Evolutionary conservation across 2,888 invertebrate species (phyloP).

Genomic region (Scaptomyza polygonia): DNA sequence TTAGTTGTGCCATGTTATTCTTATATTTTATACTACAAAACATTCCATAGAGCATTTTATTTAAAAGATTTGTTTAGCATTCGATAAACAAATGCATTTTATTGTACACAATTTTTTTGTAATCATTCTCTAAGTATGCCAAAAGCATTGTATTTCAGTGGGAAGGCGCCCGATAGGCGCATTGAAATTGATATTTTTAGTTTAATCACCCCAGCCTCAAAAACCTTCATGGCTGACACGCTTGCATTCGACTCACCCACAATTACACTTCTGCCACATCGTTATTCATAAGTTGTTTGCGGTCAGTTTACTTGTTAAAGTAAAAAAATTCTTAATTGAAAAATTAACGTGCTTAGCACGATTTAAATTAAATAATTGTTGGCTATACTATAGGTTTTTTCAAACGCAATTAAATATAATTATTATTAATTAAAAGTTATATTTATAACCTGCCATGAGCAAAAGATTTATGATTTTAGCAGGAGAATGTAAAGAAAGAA

Average conservation of each 20-base stretch:
- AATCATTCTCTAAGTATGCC: constrained; percentile 23
- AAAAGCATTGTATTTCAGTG: constrained; percentile 15
- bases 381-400: constrained; percentile 22
- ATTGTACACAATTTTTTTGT: neutral
- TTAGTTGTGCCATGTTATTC: neutral
- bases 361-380: constrained; percentile 47
- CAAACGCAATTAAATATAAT: constrained; percentile 51
- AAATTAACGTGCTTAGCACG: constrained; percentile 40
- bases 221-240: constrained; percentile 11
- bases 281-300: constrained; percentile 16
- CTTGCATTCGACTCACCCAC: neutral
- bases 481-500: no score
- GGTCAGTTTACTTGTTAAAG: constrained; percentile 8
- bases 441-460: neutral
- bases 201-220: constrained; percentile 14
- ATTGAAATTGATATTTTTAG: constrained; percentile 17
- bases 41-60: neutral
- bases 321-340: constrained; percentile 33
- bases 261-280: constrained; percentile 5
- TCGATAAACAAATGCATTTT: constrained; percentile 1
- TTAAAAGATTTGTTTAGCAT: neutral
- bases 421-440: neutral
- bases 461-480: neutral
- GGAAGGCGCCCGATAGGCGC: constrained; percentile 7
- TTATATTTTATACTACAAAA: neutral